Conservation (phyloP, 2,797 vertebrate genomes). For the Scleropages formosus region DNA sequence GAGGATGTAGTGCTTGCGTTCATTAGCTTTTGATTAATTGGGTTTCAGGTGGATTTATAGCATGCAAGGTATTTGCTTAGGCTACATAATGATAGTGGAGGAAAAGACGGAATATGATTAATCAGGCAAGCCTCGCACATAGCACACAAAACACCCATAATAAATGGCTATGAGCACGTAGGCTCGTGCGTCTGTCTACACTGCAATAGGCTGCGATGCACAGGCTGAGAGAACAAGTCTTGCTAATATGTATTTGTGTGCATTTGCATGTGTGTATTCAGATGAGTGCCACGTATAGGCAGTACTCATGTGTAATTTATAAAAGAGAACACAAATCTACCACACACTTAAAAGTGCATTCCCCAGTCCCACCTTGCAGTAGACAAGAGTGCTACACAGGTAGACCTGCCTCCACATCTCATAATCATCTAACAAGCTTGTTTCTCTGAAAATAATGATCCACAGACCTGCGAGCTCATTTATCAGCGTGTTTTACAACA, state of each 20-base stretch:
- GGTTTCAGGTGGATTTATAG: slow-evolving; percentile 74
- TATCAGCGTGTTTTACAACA: slow-evolving; percentile 99
- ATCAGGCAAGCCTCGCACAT: slow-evolving; percentile 62
- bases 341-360: slow-evolving; percentile 27
- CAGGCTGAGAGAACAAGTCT: neutral
- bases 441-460: slow-evolving; percentile 94
- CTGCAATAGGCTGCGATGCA: no score
- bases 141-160: slow-evolving; percentile 63
- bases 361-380: slow-evolving; percentile 55
- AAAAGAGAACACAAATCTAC: slow-evolving; percentile 40
- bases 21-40: slow-evolving; percentile 74
- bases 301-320: slow-evolving; percentile 37
- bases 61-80: slow-evolving; percentile 76
- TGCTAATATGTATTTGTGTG: neutral
- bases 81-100: slow-evolving; percentile 76
- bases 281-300: slow-evolving; percentile 34
- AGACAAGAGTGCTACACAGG: slow-evolving; percentile 76
- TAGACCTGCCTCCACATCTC: slow-evolving; percentile 81
- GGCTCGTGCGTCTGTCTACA: slow-evolving; percentile 66
- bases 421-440: slow-evolving; percentile 90
- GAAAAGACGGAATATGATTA: slow-evolving; percentile 68
- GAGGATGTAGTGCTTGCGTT: slow-evolving; percentile 68
- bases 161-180: slow-evolving; percentile 76
- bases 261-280: neutral
- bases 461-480: slow-evolving; percentile 93